Conservation (phyloP, 1,140 invertebrate species). For the Heliconius melpomene region DNA sequence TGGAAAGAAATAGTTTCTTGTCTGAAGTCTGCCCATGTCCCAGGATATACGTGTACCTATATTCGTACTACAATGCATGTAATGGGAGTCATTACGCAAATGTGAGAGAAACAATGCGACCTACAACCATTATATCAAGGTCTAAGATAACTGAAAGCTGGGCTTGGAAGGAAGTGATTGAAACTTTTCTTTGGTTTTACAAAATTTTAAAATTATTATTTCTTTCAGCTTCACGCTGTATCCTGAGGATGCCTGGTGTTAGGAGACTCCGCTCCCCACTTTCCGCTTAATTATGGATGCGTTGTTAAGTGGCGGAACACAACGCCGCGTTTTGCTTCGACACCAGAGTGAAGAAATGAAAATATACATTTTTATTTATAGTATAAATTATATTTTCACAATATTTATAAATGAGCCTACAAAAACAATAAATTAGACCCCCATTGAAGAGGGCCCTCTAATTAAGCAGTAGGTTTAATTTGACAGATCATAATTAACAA, state of each 20-base stretch:
- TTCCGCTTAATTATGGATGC: too few species aligned
- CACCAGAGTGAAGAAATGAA: too few species aligned
- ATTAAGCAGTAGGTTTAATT: slow-evolving; percentile 15
- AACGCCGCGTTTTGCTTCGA: too few species aligned
- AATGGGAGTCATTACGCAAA: slow-evolving; percentile 46
- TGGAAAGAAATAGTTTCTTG: background rate
- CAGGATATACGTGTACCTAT: slow-evolving; percentile 26
- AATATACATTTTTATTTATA: too few species aligned
- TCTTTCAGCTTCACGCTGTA: background rate
- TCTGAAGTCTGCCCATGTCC: background rate
- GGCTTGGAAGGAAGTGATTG: slow-evolving; percentile 3
- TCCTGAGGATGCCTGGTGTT: too few species aligned
- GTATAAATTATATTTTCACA: background rate
- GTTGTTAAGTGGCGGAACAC: too few species aligned
- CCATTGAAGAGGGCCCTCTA: background rate
- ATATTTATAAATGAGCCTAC: slow-evolving; percentile 3
- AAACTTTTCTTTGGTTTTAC: background rate
- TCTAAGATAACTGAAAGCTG: slow-evolving; percentile 13
- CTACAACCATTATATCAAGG: slow-evolving; percentile 30
- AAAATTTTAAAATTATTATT: too few species aligned
- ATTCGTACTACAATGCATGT: slow-evolving; percentile 33
- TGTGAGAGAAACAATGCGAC: slow-evolving; percentile 42
- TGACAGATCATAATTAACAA: slow-evolving; percentile 25
- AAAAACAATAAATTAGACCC: slow-evolving; percentile 19
- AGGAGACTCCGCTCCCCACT: too few species aligned